Conservation (phyloP, 1,140 invertebrate species). For the Drosophila bifasciata region DNA sequence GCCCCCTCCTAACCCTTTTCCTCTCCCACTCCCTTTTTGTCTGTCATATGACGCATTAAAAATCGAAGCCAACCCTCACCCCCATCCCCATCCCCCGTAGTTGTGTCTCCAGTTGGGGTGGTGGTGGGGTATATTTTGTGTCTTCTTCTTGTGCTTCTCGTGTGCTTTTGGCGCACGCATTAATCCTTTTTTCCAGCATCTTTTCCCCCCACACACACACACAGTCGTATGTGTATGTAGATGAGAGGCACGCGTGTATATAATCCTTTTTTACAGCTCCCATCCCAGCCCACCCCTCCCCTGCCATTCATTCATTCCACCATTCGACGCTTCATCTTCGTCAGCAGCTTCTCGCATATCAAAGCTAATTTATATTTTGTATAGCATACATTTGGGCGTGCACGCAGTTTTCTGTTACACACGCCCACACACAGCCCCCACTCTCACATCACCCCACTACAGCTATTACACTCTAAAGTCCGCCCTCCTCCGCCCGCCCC, state of each 20-base stretch:
- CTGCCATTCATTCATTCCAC: constrained; percentile 8
- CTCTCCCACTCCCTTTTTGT: background rate
- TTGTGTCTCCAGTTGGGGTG: background rate
- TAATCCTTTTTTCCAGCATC: constrained; percentile 81
- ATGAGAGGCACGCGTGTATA: constrained; percentile 62
- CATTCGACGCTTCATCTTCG: constrained; percentile 38
- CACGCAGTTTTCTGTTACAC: constrained; percentile 41
- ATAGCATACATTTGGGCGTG: constrained; percentile 76
- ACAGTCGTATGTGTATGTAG: constrained; percentile 17
- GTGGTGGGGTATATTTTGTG: constrained; percentile 4
- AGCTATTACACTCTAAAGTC: too few species aligned
- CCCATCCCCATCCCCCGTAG: background rate
- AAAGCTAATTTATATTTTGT: constrained; percentile 81
- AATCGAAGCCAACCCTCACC: constrained; percentile 56
- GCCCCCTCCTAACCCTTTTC: constrained; percentile 22
- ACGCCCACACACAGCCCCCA: too few species aligned
- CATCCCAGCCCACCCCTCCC: constrained; percentile 6
- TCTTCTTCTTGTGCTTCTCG: constrained; percentile 52
- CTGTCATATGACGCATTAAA: constrained; percentile 77
- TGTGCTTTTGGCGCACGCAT: constrained; percentile 60
- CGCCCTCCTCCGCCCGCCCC: constrained; percentile 7
- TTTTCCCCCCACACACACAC: constrained; percentile 46
- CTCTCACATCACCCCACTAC: background rate
- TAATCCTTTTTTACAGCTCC: constrained; percentile 76
- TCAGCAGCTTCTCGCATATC: constrained; percentile 76